Base-by-base conservation (phyloP, 2,113 vertebrate genomes). In the Labeo rohita region DNA sequence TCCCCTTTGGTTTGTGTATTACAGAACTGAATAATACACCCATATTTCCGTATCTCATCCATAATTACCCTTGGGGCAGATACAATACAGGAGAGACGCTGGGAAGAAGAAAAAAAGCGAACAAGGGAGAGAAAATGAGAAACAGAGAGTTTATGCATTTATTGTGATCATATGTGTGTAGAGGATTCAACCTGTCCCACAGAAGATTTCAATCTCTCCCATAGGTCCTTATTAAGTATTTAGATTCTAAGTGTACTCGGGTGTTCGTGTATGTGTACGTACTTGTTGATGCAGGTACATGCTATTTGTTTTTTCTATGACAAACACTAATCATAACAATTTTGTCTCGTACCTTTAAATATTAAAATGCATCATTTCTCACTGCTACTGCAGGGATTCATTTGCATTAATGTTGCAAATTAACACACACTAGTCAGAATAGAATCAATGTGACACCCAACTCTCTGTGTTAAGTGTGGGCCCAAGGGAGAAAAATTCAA, bases 41-140 rank as follows among this genome's bases (percentile, higher is more conserved):
- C 86, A 80, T 80, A 87, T 89, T 89, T 79, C 88, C 72, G 66
- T 28, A 59, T 72, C 86, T 85, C 77, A 87, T 89, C 86, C 63
- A 56, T 89, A 89, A 92, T 94, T 92, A 85, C 85, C 88, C 90
- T 82, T 68, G 88, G 75, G 86, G 87, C 89, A 86, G 85, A 85
- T 70, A n/a, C 66, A 39, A 68, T 70, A 39, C 80, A 72, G 13
- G 28, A 59, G 81, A 73, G 81, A 83, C 66, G 34, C 34, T 8
- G 34, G 34, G 81, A 83, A 56, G 47, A 52, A 50, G 63, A 49
- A 50, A 52, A 39, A 70, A 18, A 36, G 63, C 34, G 80, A 83
- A 70, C 61, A n/a, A 4, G 47, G 11, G 49, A 54, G 65, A 68
- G 47, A 72, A 47, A 59, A 56, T 8, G 66, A 72, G 36, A 80